Conservation (phyloP, 1,140 invertebrate genomes). For the Pogonognathellus flavescens region DNA sequence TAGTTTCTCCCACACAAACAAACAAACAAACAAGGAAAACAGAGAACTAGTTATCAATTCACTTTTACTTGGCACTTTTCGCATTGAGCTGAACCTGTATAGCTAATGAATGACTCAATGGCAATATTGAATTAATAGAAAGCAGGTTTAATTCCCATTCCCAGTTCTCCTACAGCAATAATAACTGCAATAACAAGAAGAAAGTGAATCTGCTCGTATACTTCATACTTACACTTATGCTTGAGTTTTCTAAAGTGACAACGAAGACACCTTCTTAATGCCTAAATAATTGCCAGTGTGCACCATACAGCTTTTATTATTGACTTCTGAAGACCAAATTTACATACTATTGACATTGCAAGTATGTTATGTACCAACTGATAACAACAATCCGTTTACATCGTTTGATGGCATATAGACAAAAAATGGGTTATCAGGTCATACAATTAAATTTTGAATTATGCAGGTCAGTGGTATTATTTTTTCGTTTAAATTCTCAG, state of each 20-base stretch:
- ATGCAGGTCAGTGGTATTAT: constrained; percentile 53
- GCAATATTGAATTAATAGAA: too few relatives aligned
- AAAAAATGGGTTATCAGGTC: constrained; percentile 50
- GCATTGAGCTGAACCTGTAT: too few relatives aligned
- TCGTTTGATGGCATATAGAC: not conserved
- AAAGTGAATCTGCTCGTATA: too few relatives aligned
- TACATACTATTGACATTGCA: not conserved
- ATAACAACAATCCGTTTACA: constrained; percentile 18
- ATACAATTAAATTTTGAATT: constrained; percentile 41
- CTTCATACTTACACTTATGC: not conserved
- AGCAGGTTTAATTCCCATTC: too few relatives aligned
- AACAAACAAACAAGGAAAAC: too few relatives aligned
- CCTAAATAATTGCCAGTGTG: not conserved
- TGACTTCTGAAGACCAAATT: not conserved
- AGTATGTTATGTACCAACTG: too few relatives aligned
- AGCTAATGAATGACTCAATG: too few relatives aligned
- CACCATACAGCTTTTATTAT: not conserved
- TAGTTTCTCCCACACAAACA: too few relatives aligned
- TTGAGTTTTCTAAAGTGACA: not conserved
- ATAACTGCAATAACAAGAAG: too few relatives aligned
- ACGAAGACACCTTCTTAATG: not conserved
- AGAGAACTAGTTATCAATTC: too few relatives aligned
- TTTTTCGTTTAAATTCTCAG: not conserved
- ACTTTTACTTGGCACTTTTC: too few relatives aligned
- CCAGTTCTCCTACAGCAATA: too few relatives aligned